These are phyloP conservation scores for Cylas formicarius DNA, from an alignment of 1,140 invertebrate genomes.

Conservation along the genomic window DNA sequence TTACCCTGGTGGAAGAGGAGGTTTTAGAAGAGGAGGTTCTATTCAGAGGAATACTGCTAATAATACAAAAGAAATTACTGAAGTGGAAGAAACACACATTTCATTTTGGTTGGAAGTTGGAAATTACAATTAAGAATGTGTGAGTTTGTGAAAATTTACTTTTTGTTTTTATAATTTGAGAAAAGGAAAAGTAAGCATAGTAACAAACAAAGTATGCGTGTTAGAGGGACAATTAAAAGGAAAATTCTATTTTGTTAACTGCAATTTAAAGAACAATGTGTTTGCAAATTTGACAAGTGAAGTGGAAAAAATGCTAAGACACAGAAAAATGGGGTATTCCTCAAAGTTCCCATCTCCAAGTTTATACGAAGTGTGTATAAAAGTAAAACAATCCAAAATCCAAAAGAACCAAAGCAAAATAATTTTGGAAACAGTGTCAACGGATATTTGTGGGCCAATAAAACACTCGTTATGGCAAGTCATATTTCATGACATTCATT, in stretches of 20 bases:
- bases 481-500: no score
- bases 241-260: slow-evolving; percentile 7
- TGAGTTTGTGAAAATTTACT: slow-evolving; percentile 10
- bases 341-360: no score
- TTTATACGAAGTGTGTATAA: no score
- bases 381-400: no score
- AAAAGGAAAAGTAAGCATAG: slow-evolving; percentile 3
- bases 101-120: slow-evolving; percentile 8
- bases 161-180: background rate
- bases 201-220: background rate
- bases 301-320: background rate
- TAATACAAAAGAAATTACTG: slow-evolving; percentile 2
- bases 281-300: background rate
- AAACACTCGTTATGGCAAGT: no score
- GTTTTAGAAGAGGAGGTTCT: no score
- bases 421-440: no score
- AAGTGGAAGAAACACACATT: slow-evolving; percentile 4
- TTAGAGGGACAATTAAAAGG: slow-evolving; percentile 1
- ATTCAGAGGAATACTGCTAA: slow-evolving; percentile 1
- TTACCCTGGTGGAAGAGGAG: no score
- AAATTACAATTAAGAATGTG: no score
- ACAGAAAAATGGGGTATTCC: no score
- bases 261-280: background rate
- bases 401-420: no score
- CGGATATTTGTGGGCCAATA: no score